phyloP scores from a whole-genome alignment of 2,797 vertebrate genomes.

The Gymnopithys bicolor region DNA sequence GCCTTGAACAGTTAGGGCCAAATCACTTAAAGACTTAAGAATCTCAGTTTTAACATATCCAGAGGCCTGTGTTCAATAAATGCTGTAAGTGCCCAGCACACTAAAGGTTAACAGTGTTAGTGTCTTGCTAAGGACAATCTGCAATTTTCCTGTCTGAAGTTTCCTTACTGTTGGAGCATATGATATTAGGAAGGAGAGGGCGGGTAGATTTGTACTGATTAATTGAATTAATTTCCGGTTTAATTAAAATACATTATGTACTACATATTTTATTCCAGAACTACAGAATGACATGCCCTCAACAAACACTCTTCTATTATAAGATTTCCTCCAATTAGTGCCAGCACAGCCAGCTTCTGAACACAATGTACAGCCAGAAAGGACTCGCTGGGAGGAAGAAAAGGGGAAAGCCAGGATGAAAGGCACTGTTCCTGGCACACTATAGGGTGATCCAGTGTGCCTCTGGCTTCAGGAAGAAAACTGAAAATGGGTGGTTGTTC shows the following conservation, averaged over 20 bases:
- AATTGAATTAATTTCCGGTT: slow-evolving; percentile 31
- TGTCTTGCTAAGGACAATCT: neutral
- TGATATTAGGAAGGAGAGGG: neutral
- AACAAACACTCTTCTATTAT: neutral
- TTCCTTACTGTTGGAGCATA: neutral
- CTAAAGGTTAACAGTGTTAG: neutral
- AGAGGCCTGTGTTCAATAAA: neutral
- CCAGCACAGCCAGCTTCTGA: neutral
- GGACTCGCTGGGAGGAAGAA: neutral
- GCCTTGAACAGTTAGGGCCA: neutral
- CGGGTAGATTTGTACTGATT: neutral
- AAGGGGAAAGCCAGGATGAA: neutral
- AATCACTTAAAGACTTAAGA: neutral
- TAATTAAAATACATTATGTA: slow-evolving; percentile 36
- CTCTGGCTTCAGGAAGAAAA: neutral
- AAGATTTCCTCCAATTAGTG: neutral
- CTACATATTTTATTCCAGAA: slow-evolving; percentile 15
- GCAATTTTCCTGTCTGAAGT: neutral
- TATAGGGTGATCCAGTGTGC: neutral
- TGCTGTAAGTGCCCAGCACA: neutral
- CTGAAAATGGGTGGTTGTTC: neutral
- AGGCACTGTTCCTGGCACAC: neutral
- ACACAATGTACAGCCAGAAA: fast-evolving
- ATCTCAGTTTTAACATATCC: neutral
- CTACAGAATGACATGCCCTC: neutral